Evolutionary conservation across 2,113 vertebrate genomes (phyloP), one percentile per base, ranked within the genome.

Genomic region (Aptenodytes forsteri): DNA sequence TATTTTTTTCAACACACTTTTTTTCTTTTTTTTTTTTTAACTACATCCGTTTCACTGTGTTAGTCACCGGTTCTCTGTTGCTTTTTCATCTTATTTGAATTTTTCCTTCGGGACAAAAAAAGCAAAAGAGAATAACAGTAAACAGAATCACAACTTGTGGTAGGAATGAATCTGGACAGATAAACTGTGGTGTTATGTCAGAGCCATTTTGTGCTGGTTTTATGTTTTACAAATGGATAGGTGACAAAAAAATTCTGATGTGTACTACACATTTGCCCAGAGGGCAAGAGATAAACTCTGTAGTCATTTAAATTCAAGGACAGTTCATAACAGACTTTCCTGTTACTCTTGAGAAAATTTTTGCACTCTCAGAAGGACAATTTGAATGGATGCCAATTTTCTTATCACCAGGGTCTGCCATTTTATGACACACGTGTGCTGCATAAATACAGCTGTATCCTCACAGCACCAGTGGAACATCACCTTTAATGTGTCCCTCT

Each of bases 121-220:
- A 49, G 3, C 26, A 34, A 64, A 78, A 73, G 7, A 44, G 61
- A 90, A 52, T 22, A 73, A 26, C 4, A 17, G 17, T 54, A 49
- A 66, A 59, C 8, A 81, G 46, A 61, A 73, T 90, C 65, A 80
- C 22, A 77, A 6, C 12, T 86, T 30, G 1, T 62, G 7, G 22
- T 90, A n/a, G 50, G 30, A 93, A 94, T 83, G 17, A 55, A 86
- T 92, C n/a, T 80, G 44, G 69, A 52, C 59, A 84, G 65, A 75
- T 89, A 87, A 92, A 81, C 64, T 88, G 6, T 84, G 30, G 29
- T 93, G 18, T 90, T 64, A 27, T 38, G 54, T 90, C 55, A 75
- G 38, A 83, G 32, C 25, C 23, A 58, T 88, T 94, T 80, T 6
- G 2, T 70, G 50, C 50, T 80, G 42, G 12, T 59, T 92, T 73